A percentile compares a stretch with the other conserved stretches of the same genome.
Evolutionary conservation across 2,113 vertebrate genomes (phyloP).

Genomic region (Callipepla californica): DNA sequence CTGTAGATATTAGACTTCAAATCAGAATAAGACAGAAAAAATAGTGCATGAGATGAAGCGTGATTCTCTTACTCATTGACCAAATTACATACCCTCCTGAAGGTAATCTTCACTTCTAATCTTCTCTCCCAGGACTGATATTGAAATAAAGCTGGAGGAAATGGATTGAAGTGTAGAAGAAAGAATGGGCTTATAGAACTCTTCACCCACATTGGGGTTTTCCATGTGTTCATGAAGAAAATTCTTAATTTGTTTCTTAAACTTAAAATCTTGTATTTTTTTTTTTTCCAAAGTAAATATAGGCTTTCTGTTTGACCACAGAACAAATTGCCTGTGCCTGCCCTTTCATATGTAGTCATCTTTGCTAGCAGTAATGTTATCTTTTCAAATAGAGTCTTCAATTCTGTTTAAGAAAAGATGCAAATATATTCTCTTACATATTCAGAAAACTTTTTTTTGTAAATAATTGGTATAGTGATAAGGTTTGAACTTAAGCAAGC

Average conservation of each 20-base stretch:
- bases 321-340: background rate
- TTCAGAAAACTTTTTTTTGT: background rate
- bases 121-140: background rate
- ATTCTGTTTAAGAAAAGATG: background rate
- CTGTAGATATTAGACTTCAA: background rate
- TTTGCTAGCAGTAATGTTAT: background rate
- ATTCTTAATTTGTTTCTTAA: background rate
- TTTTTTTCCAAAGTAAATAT: background rate
- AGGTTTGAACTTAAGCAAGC: background rate
- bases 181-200: background rate
- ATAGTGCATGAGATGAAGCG: accelerated
- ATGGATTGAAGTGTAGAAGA: background rate
- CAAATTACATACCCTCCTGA: background rate
- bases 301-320: background rate
- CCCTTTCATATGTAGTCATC: background rate
- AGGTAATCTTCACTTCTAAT: background rate
- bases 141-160: background rate
- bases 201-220: background rate
- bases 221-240: background rate
- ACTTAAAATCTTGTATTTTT: background rate
- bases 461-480: background rate
- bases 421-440: background rate
- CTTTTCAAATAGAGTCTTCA: background rate
- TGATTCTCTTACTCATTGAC: background rate
- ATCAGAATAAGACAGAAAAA: accelerated